These are phyloP conservation scores for Drosophila malerkotliana DNA, from an alignment of 1,140 invertebrate species.

Conservation along the genomic window DNA sequence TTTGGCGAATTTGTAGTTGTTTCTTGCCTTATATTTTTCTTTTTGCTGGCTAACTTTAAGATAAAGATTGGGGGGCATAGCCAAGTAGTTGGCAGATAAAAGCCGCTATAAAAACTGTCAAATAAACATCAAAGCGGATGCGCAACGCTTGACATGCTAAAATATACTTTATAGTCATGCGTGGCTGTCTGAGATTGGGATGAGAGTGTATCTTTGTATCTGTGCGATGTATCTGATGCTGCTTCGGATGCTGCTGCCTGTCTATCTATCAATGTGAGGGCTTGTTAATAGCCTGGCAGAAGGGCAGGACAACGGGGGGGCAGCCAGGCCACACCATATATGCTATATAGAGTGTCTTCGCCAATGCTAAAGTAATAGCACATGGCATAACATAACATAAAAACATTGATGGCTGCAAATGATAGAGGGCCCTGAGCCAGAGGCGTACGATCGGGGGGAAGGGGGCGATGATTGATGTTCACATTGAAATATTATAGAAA, in stretches of 20 bases:
- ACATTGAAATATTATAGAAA: conserved; percentile 41
- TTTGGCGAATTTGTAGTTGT: conserved; percentile 44
- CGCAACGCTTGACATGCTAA: conserved; percentile 83
- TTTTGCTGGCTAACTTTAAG: conserved; percentile 28
- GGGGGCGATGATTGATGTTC: conserved; percentile 41
- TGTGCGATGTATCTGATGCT: conserved; percentile 22
- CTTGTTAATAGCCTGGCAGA: conserved; percentile 51
- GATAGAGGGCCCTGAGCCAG: conserved; percentile 51
- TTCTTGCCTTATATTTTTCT: neutral
- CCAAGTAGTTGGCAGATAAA: conserved; percentile 82
- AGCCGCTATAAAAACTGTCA: conserved; percentile 83
- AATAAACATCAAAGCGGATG: conserved; percentile 83
- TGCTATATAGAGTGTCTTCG: conserved; percentile 52
- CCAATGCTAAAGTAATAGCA: conserved; percentile 80
- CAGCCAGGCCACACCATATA: conserved; percentile 13
- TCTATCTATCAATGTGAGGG: conserved; percentile 20
- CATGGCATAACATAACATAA: conserved; percentile 69
- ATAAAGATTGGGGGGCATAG: conserved; percentile 30
- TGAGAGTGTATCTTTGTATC: conserved; percentile 47
- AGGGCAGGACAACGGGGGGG: conserved; percentile 9
- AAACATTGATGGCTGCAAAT: conserved; percentile 75
- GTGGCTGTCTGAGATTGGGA: conserved; percentile 54
- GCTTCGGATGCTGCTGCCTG: conserved; percentile 2
- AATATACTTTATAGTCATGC: conserved; percentile 83
- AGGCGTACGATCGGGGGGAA: conserved; percentile 4